Evolutionary conservation across 2,113 vertebrate genomes (phyloP).

Genomic region (Forbesichthys agassizii): DNA sequence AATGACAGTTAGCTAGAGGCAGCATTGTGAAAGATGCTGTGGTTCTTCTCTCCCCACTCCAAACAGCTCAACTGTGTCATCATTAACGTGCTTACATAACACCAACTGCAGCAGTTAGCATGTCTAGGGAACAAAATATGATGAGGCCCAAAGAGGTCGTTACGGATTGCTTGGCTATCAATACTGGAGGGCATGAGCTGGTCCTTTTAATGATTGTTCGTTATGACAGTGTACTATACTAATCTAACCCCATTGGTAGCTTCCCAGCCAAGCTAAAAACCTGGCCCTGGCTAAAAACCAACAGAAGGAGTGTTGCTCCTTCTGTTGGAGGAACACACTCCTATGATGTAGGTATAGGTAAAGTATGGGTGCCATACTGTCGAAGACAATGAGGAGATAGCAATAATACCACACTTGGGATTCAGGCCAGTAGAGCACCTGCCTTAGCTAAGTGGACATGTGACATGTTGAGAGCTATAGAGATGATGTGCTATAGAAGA

Average conservation of each 20-base stretch:
- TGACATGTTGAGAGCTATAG: too few relatives aligned
- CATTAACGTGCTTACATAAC: slow-evolving; percentile 67
- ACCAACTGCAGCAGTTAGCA: slow-evolving; percentile 63
- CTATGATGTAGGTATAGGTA: not conserved
- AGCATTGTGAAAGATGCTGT: not conserved
- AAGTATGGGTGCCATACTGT: not conserved
- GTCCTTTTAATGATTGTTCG: not conserved
- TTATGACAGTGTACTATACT: slow-evolving; percentile 46
- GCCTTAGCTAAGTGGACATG: not conserved
- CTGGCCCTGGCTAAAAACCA: too few relatives aligned
- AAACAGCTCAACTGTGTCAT: slow-evolving; percentile 69
- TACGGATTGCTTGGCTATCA: slow-evolving; percentile 36
- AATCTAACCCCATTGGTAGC: slow-evolving; percentile 14
- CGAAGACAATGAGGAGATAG: not conserved
- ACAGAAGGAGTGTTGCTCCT: too few relatives aligned
- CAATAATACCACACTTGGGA: not conserved
- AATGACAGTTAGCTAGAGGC: slow-evolving; percentile 19
- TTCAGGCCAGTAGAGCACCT: slow-evolving; percentile 18
- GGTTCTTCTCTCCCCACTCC: slow-evolving; percentile 55
- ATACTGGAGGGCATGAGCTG: slow-evolving; percentile 14
- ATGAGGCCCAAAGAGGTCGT: slow-evolving; percentile 51
- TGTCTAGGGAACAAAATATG: slow-evolving; percentile 63
- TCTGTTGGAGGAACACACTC: too few relatives aligned
- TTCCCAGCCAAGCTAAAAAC: slow-evolving; percentile 9
- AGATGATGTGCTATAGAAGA: slow-evolving; percentile 37